Evolutionary conservation across 2,888 invertebrate genomes (phyloP), one percentile per base, ranked within the genome.

Genomic region (Cataglyphis livida): DNA sequence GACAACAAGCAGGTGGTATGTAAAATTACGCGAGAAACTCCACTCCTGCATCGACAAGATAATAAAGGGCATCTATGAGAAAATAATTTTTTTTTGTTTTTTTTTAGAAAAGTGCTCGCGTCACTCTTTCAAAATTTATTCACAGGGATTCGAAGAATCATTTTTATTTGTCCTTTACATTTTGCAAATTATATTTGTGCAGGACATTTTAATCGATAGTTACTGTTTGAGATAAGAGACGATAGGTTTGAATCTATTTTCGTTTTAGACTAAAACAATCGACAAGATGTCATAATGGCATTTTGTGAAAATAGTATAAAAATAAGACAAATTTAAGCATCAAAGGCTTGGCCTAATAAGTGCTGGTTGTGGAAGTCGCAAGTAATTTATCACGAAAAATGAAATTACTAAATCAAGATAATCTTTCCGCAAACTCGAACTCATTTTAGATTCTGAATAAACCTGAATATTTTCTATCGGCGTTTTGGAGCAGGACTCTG

Each of bases 41-140:
- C 70, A 78, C 21, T 59, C 15, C 41, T 68, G 57, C 32, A 66
- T 68, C 41, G 68, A 41, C 70, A 59, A 70, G 32, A 62, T 82
- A 79, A 79, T 85, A 74, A 84, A 73, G 41, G 57, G 84, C 82
- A 51, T 62, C 82, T 74, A 70, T 54, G 25, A 81, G 65, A 81
- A 41, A 57, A 41, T 71, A 57, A 41, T 71, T 32, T 21, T 44
- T 35, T 70, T 70, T 35, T 70, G 64, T n/a, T 32, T 74, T 48
- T 75, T 44, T 32, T 12, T 38, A 54, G 44, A 54, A 6, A 41
- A 38, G 7, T 18, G 51, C n/a, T 64, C 18, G n/a, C 32, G 15
- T 6, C 48, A 28, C 41, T 7, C 48, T 38, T 51, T 64, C 15
- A 21, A 64, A 25, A 51, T 75, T 75, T 38, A 54, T 65, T 54